Percentiles rank a stretch among this genome's conserved stretches.
Conservation (phyloP, 1,140 invertebrate genomes). For the Planococcus citri region DNA sequence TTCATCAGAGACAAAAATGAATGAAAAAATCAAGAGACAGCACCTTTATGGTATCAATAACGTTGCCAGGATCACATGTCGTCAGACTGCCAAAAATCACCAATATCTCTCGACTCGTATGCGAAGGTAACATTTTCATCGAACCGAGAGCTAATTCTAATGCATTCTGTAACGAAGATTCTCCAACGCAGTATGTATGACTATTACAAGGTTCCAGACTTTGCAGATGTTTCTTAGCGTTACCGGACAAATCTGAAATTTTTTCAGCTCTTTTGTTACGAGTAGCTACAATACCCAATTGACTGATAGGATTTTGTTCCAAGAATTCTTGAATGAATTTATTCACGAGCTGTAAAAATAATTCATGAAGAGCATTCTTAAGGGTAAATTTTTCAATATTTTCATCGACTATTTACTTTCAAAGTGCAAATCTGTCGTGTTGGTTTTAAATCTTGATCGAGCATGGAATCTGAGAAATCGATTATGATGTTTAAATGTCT, state of each 20-base stretch:
- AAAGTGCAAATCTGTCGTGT: constrained; percentile 77
- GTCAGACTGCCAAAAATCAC: constrained; percentile 86
- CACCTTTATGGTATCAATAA: constrained; percentile 72
- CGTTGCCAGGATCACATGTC: constrained; percentile 91
- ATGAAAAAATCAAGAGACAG: too few species aligned
- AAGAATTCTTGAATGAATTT: constrained; percentile 93
- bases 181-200: constrained; percentile 44
- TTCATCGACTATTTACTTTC: constrained; percentile 46
- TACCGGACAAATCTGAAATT: constrained; percentile 68
- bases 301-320: constrained; percentile 97
- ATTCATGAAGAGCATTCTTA: neutral
- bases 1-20: too few species aligned
- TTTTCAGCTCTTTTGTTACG: constrained; percentile 90
- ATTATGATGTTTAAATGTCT: constrained; percentile 82
- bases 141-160: constrained; percentile 74
- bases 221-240: constrained; percentile 54
- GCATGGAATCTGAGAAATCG: constrained; percentile 89
- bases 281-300: constrained; percentile 82
- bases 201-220: constrained; percentile 26
- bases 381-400: neutral
- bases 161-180: constrained; percentile 90
- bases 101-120: constrained; percentile 86
- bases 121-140: constrained; percentile 77
- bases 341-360: constrained; percentile 60
- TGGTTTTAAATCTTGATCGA: constrained; percentile 86